A percentile compares a stretch with the other conserved stretches of the same genome.
Conservation (phyloP, 2,888 invertebrate species). For the Trileptium ribeirensis region DNA sequence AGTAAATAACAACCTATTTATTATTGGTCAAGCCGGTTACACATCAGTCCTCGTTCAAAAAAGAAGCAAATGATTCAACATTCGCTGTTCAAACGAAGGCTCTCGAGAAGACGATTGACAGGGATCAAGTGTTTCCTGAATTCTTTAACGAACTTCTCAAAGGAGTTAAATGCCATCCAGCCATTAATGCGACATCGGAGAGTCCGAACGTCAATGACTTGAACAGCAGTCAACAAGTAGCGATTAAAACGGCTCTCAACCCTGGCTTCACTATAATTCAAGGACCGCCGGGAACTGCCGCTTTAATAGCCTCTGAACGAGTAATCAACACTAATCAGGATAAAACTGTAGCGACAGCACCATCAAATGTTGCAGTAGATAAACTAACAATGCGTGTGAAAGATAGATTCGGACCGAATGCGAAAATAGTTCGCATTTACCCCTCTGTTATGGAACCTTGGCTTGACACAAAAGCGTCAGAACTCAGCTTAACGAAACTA, state of each 20-base stretch:
- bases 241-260: background rate
- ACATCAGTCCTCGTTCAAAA: too few relatives aligned
- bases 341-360: background rate
- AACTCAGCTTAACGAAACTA: background rate
- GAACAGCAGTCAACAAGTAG: background rate
- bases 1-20: too few relatives aligned
- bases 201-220: too few relatives aligned
- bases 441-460: background rate
- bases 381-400: background rate
- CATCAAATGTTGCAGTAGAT: background rate
- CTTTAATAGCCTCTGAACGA: background rate
- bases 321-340: background rate
- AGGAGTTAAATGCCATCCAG: background rate
- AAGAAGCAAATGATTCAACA: background rate
- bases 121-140: background rate
- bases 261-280: background rate
- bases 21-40: too few relatives aligned
- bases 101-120: background rate
- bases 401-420: too few relatives aligned
- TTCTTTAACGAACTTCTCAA: background rate
- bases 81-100: background rate
- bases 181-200: too few relatives aligned
- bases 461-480: background rate
- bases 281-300: background rate
- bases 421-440: background rate